A percentile compares a stretch with the other conserved stretches of the same genome.
Conservation (phyloP, 1,140 invertebrate genomes). For the Globodera rostochiensis region DNA sequence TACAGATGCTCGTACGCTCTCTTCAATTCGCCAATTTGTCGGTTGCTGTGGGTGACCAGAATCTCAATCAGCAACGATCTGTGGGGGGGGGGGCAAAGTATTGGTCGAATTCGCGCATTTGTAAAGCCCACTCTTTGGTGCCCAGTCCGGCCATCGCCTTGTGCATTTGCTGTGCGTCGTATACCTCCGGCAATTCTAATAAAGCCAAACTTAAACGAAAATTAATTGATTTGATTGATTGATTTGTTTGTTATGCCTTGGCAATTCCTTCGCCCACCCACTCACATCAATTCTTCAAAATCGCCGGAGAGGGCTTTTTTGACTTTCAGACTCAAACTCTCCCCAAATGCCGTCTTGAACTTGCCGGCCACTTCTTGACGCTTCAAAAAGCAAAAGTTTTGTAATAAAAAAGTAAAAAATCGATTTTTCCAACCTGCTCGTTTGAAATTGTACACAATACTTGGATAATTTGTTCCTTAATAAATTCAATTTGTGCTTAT, state of each 20-base stretch:
- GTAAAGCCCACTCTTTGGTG: conserved; percentile 74
- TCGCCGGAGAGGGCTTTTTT: conserved; percentile 87
- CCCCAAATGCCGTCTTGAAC: conserved; percentile 91
- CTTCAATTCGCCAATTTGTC: conserved; percentile 67
- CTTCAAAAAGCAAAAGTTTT: conserved; percentile 71
- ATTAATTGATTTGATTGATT: too few species aligned
- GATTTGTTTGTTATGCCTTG: too few species aligned
- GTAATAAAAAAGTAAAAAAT: conserved; percentile 79
- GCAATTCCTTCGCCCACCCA: conserved; percentile 78
- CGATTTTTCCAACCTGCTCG: conserved; percentile 73
- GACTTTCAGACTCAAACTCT: conserved; percentile 84
- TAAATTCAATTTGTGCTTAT: neutral
- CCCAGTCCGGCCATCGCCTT: conserved; percentile 76
- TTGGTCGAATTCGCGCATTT: conserved; percentile 68
- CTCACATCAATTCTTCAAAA: conserved; percentile 78
- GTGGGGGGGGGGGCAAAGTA: conserved; percentile 69
- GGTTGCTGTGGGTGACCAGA: conserved; percentile 68
- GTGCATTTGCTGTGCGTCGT: conserved; percentile 79
- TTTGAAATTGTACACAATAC: conserved; percentile 7
- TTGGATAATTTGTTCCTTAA: conserved; percentile 2
- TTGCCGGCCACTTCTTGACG: conserved; percentile 79
- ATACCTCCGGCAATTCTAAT: conserved; percentile 83
- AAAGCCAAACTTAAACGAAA: conserved; percentile 75
- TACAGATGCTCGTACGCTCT: conserved; percentile 75
- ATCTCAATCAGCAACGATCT: conserved; percentile 68